Base-by-base conservation (phyloP, 2,113 vertebrate genomes). In the Brachirus orientalis region DNA sequence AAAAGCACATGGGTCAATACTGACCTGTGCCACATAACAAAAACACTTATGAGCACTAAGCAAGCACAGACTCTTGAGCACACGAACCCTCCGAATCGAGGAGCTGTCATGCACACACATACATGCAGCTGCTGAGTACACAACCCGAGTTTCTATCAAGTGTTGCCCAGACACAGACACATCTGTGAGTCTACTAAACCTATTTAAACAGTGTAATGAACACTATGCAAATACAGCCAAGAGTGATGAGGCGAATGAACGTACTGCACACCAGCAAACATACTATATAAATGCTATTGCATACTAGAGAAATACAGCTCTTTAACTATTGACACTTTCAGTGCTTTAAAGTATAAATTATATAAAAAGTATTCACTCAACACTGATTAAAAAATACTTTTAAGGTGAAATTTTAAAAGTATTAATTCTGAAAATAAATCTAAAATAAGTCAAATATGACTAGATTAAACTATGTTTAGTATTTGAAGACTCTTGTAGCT, bases 181-280 rank as follows among this genome's bases (percentile, higher is more conserved):
- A 80, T 69, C 77, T 77, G 66, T 58, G 61, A 71, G 40, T 73
- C 72, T 56, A 62, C 79, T 85, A 74, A 90, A 78, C 54, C 84
- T 85, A 77, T 90, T 88, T 88, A 89, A 88, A 90, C 82, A 82
- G 75, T 73, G 69, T 88, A 89, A 86, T 87, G 79, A 88, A 82
- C 75, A 72, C 85, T 73, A 50, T 45, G 63, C 48, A 87, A 91
- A 91, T 71, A 91, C 12, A 71, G 55, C 56, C 50, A 69, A 84
- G 72, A 86, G 62, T 52, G 78, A 83, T 79, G 80, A 85, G 77
- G 33, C 48, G 64, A 69, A 51, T 75, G 40, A 76, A 68, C 8
- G 44, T 60, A 72, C 63, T 18, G 46, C 44, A 77, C 68, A 71
- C 53, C 13, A 43, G 44, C 52, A 47, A 43, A 41, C 38, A 35